Base-by-base conservation (phyloP, 37 sponge, comb jelly and placozoan species). In the Ephydatia muelleri region DNA sequence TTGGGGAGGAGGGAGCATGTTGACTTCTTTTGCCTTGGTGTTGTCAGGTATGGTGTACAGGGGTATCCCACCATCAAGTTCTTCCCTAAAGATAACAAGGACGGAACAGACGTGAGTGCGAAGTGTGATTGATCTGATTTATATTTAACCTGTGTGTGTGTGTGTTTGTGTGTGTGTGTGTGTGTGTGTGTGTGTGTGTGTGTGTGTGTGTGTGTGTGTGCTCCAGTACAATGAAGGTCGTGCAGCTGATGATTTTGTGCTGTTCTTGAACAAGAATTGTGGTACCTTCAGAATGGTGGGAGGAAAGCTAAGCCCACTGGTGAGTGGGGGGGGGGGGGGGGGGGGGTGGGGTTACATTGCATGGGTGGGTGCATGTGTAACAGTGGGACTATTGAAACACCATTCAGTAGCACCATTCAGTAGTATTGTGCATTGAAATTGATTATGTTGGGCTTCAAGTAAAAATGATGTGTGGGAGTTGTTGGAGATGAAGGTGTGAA, bases 61-160 rank as follows among this genome's bases (percentile, higher is more conserved):
- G 98, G 98, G 5, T 98, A 90, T 74, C 98, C 98, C 32, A 98
- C 98, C 48, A 87, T 98, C 86, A 98, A 95, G 83, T 98, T 95
- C 91, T 98, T 95, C 83, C 87, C 96, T 30, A 91, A 89, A 23
- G 91, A 80, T 78, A 95, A 94, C 93, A 98, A 95, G 83, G 96
- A 91, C 27, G 96, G 94, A 81, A 92, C 88, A 71, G 87, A 85
- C 68, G 95, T 95, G 66, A 78, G 95, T 81, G 22, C n/a, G 33
- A 30, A n/a, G 11, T 34, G 75, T 72, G 57, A 39, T 12, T 85
- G 30, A 37, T 4, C 19, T 77, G 34, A 23, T 29, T 38, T 57
- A 39, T 26, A 33, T 64, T 79, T 35, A 22, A 34, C 35, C 23
- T 80, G 68, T 80, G 70, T 35, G 34, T 80, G 25, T 66, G 6